A percentile compares a stretch with the other conserved stretches of the same genome.
Evolutionary conservation across 2,888 invertebrate genomes (phyloP).

Genomic region (Dryococelus australis): DNA sequence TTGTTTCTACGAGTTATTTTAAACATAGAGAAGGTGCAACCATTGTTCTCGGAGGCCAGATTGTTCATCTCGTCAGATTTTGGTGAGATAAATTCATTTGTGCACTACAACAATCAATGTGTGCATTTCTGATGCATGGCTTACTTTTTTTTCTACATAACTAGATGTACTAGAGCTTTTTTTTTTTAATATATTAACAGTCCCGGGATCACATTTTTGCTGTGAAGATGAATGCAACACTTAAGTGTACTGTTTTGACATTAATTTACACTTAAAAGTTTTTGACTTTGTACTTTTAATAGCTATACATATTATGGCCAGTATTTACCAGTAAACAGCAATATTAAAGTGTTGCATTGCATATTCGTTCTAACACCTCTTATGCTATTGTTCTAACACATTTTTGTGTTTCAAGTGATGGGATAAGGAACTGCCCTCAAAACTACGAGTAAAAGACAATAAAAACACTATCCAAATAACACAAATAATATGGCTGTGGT

Average conservation of each 20-base stretch:
- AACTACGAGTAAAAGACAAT: conserved; percentile 45
- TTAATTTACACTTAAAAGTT: neutral
- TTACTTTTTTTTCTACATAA: conserved; percentile 1
- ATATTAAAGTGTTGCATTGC: neutral
- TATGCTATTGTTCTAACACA: conserved; percentile 5
- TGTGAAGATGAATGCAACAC: neutral
- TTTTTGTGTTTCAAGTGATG: conserved; percentile 61
- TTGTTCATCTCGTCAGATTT: neutral
- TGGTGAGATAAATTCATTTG: conserved; percentile 22
- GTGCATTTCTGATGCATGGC: conserved; percentile 29
- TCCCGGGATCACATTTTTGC: neutral
- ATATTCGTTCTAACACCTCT: conserved; percentile 1
- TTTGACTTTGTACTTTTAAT: neutral
- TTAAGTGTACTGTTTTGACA: neutral
- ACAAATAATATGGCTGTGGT: conserved; percentile 45
- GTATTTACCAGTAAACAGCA: neutral
- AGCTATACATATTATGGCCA: too few relatives aligned
- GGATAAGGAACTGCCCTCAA: conserved; percentile 80
- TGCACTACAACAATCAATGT: neutral
- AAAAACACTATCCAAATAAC: conserved; percentile 43
- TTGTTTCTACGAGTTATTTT: neutral
- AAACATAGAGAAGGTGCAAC: neutral
- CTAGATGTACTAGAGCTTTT: neutral
- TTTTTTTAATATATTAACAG: neutral
- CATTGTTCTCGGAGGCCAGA: neutral